Evolutionary conservation across 2,797 vertebrate genomes (phyloP), one percentile per base, ranked within the genome.

Genomic region (Protonibea diacanthus): DNA sequence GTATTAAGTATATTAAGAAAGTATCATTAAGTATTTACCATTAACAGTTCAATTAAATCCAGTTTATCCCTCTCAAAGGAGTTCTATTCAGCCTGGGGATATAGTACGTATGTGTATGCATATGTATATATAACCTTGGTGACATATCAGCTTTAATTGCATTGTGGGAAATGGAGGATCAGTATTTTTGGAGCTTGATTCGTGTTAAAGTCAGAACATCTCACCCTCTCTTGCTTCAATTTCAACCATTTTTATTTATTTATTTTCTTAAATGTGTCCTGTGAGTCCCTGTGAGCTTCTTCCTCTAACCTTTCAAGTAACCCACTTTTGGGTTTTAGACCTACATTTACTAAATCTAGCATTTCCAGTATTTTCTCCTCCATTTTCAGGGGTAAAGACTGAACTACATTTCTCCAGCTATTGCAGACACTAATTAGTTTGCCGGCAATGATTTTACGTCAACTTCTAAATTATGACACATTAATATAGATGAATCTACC

Each of bases 121-220:
- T 33, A 33, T 33, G 33, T 33, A 33, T 33, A 33, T 8, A 33
- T 33, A 38, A 25, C 52, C 11, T 21, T 23, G 27, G 33, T 57
- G 27, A 33, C 9, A 57, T 57, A 33, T 29, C 23, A n/a, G 11
- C 18, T 56, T 68, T 25, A 47, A 4, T 17, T 69, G 20, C 15
- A 59, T 6, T 71, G 15, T 60, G 45, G 68, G 29, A 51, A 20
- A 49, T 51, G n/a, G 18, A 71, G n/a, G 48, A 62, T 29, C 23
- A 23, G 23, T 10, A 29, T 58, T 38, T 51, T 15, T 3, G 18
- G 47, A 17, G 20, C 40, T 44, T 60, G 38, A 23, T 8, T 52
- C 5, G 10, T 20, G 3, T 65, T 65, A 21, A 52, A 65, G 7
- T 33, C 33, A 33, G 33, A 33, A 8, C 33, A 9, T 38, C 33